Evolutionary conservation across 2,113 vertebrate genomes (phyloP).

Genomic region (Neolamprologus modestus): DNA sequence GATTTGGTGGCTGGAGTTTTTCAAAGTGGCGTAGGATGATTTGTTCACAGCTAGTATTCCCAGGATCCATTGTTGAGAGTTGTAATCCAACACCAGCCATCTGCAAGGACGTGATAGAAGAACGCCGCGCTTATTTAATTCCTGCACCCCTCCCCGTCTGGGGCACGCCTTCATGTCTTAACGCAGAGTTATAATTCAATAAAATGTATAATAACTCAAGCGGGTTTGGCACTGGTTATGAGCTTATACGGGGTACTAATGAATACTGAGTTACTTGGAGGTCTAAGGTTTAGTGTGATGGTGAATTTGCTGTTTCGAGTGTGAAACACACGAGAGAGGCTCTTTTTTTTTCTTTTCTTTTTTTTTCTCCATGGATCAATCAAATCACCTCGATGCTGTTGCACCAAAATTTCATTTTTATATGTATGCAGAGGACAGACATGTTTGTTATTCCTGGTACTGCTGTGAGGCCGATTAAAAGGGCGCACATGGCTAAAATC

Average conservation of each 20-base stretch:
- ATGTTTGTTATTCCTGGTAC: neutral
- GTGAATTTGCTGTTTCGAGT: neutral
- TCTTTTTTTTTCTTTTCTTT: neutral
- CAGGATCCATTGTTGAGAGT: conserved; percentile 51
- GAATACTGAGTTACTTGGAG: conserved; percentile 36
- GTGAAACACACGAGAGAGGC: neutral
- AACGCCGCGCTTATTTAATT: conserved; percentile 43
- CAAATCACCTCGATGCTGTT: neutral
- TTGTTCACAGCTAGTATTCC: conserved; percentile 68
- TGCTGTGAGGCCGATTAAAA: neutral
- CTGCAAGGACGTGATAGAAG: conserved; percentile 68
- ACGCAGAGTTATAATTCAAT: conserved; percentile 35
- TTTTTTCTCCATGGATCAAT: neutral
- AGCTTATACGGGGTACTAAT: conserved; percentile 10
- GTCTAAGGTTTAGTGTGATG: neutral
- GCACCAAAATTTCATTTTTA: neutral
- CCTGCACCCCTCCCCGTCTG: neutral
- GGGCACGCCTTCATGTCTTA: conserved; percentile 5
- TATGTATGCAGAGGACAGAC: neutral
- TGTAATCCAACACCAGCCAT: conserved; percentile 68
- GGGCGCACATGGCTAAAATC: neutral
- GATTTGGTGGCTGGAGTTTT: neutral
- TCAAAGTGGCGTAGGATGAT: conserved; percentile 45
- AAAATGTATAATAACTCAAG: conserved; percentile 42
- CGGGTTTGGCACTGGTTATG: neutral